Percentiles rank a stretch among this genome's conserved stretches.
Evolutionary conservation across 2,113 vertebrate species (phyloP).

Genomic region (Colaptes auratus): DNA sequence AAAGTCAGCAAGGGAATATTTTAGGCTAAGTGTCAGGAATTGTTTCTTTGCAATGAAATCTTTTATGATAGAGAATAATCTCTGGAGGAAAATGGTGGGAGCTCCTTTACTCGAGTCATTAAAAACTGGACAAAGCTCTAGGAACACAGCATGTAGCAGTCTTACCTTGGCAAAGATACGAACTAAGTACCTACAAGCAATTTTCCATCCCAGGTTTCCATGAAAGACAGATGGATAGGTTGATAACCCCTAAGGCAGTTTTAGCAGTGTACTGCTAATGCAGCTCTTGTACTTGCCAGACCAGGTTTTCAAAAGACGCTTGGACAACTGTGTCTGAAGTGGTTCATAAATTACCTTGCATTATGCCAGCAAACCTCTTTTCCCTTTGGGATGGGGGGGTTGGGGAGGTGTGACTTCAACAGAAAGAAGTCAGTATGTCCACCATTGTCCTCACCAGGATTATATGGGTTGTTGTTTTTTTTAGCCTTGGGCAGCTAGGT

Average conservation of each 20-base stretch:
- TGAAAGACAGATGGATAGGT: background rate
- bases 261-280: background rate
- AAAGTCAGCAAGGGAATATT: conserved; percentile 40
- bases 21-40: conserved; percentile 15
- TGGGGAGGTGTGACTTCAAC: background rate
- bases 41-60: conserved; percentile 22
- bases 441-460: background rate
- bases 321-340: background rate
- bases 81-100: conserved; percentile 8
- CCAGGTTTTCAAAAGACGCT: background rate
- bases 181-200: background rate
- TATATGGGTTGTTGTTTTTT: background rate
- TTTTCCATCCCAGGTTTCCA: background rate
- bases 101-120: background rate
- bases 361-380: background rate
- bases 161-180: background rate
- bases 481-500: too few species aligned
- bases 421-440: background rate
- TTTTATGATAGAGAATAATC: conserved; percentile 11
- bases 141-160: background rate
- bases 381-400: background rate
- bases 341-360: background rate
- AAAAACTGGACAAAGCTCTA: background rate
- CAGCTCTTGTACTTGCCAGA: background rate
- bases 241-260: conserved; percentile 10